phyloP scores from a whole-genome alignment of 2,888 invertebrate species.

The Galerucella calmariensis region DNA sequence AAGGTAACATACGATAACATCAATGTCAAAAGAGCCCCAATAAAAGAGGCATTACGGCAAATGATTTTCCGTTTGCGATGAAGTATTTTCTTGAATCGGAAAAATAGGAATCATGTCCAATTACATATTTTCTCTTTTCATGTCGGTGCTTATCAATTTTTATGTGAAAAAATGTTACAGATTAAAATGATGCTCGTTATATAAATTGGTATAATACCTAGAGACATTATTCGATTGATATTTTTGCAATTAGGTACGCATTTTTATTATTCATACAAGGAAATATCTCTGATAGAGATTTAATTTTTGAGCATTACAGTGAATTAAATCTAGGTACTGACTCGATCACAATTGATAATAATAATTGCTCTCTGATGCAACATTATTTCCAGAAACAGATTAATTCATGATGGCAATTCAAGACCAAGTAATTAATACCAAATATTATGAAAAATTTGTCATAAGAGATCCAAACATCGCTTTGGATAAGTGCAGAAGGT shows the following conservation, averaged over 20 bases:
- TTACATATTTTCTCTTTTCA: conserved; percentile 36
- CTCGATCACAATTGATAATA: too few relatives aligned
- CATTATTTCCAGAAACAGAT: too few relatives aligned
- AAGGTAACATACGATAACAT: conserved; percentile 51
- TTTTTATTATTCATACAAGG: not conserved
- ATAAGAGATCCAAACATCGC: too few relatives aligned
- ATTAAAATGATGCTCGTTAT: conserved; percentile 39
- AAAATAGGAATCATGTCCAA: conserved; percentile 42
- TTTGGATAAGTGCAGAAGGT: too few relatives aligned
- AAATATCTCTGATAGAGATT: too few relatives aligned
- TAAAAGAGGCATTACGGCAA: conserved; percentile 53
- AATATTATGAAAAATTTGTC: too few relatives aligned
- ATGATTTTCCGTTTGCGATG: conserved; percentile 48
- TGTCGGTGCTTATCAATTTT: conserved; percentile 25
- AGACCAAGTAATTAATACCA: too few relatives aligned
- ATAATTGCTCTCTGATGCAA: too few relatives aligned
- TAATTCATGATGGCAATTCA: too few relatives aligned
- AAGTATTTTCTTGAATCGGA: conserved; percentile 43
- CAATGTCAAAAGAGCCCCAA: conserved; percentile 50
- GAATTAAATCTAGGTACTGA: too few relatives aligned
- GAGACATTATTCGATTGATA: not conserved
- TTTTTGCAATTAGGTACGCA: not conserved
- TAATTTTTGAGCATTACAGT: too few relatives aligned
- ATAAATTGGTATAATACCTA: conserved; percentile 32
- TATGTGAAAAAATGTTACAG: conserved; percentile 33